phyloP scores from a whole-genome alignment of 2,888 invertebrate species.

The Busseola fusca region DNA sequence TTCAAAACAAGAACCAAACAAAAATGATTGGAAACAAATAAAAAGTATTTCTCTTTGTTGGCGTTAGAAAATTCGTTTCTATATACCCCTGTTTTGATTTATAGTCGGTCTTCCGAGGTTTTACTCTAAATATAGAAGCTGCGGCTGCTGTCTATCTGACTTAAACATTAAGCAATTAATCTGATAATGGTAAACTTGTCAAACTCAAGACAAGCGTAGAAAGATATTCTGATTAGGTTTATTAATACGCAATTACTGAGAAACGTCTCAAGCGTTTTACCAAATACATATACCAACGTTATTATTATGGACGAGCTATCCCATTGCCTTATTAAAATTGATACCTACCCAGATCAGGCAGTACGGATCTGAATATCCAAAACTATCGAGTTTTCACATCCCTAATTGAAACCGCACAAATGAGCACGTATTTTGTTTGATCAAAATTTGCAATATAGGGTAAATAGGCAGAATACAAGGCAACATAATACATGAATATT shows the following conservation, averaged over 20 bases:
- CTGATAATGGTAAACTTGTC: constrained; percentile 11
- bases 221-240: background rate
- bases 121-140: background rate
- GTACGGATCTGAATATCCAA: constrained; percentile 18
- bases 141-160: background rate
- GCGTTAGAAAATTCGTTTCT: constrained; percentile 11
- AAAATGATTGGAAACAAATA: constrained; percentile 42
- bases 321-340: constrained; percentile 15
- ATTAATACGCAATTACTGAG: constrained; percentile 16
- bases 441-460: constrained; percentile 3
- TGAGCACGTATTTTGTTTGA: constrained; percentile 36
- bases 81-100: constrained; percentile 21
- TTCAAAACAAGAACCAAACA: constrained; percentile 33
- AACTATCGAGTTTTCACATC: constrained; percentile 46
- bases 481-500: background rate
- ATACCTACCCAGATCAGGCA: constrained; percentile 25
- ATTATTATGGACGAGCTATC: background rate
- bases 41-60: constrained; percentile 16
- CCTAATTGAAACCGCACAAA: constrained; percentile 53
- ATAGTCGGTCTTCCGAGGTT: background rate
- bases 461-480: background rate
- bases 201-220: constrained; percentile 4
- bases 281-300: background rate
- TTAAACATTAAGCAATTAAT: constrained; percentile 24
- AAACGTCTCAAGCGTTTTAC: constrained; percentile 6